phyloP scores from a whole-genome alignment of 2,113 vertebrate genomes.

The Pontoporia blainvillei region DNA sequence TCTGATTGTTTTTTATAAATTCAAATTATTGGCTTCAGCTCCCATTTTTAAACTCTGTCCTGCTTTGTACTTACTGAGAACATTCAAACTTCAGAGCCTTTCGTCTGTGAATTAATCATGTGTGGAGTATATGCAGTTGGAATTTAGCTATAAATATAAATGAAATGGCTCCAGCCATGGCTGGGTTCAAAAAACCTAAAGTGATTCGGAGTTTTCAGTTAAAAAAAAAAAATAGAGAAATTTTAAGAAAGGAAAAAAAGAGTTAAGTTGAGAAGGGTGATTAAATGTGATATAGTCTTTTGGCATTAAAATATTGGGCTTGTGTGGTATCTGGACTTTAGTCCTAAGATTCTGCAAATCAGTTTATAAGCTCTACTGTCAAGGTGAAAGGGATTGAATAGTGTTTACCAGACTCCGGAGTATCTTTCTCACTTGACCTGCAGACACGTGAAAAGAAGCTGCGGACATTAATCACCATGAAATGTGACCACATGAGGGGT shows the following conservation, averaged over 20 bases:
- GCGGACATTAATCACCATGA: neutral
- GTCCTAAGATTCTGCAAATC: neutral
- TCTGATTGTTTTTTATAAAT: slow-evolving; percentile 44
- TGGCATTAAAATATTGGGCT: slow-evolving; percentile 48
- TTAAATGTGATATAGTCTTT: slow-evolving; percentile 35
- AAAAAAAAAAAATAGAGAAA: neutral
- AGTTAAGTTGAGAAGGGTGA: neutral
- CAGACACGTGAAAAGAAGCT: neutral
- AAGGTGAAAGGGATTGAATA: neutral
- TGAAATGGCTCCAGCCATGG: slow-evolving; percentile 57
- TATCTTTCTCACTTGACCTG: neutral
- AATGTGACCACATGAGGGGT: fast-evolving
- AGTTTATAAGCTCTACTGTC: neutral
- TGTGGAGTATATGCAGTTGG: slow-evolving; percentile 29
- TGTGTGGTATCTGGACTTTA: neutral
- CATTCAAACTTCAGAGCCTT: slow-evolving; percentile 45
- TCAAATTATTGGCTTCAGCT: slow-evolving; percentile 57
- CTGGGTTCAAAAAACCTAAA: slow-evolving; percentile 21
- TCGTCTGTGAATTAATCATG: slow-evolving; percentile 70
- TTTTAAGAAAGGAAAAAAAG: slow-evolving; percentile 34
- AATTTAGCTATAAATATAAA: slow-evolving; percentile 72
- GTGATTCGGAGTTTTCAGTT: slow-evolving; percentile 30
- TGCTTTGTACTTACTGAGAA: slow-evolving; percentile 56
- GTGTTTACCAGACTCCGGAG: neutral
- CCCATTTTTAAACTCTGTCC: slow-evolving; percentile 60